Percentiles rank a stretch among this genome's conserved stretches.
phyloP scores from a whole-genome alignment of 2,113 vertebrate genomes.

The Sclerurus mexicanus region DNA sequence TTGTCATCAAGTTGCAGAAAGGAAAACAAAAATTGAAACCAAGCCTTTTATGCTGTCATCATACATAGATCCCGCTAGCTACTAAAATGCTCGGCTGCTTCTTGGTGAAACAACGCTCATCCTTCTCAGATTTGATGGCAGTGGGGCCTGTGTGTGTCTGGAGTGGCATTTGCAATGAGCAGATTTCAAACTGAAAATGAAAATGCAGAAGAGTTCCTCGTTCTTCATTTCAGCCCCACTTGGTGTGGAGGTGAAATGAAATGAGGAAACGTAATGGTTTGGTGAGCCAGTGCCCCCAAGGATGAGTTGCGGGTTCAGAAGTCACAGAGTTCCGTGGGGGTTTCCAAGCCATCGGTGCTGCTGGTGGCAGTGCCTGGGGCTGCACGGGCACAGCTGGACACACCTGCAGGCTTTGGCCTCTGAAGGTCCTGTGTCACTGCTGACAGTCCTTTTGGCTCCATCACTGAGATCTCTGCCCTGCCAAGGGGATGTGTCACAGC shows the following conservation, averaged over 20 bases:
- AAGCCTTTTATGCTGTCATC: not conserved
- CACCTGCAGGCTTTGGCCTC: not conserved
- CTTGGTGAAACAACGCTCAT: not conserved
- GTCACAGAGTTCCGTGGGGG: too few species aligned
- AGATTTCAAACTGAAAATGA: not conserved
- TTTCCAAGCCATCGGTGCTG: not conserved
- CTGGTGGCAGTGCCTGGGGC: not conserved
- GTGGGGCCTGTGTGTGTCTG: not conserved
- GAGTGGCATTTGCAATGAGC: not conserved
- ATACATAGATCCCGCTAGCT: not conserved
- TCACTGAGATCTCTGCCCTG: not conserved
- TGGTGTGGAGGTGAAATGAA: not conserved
- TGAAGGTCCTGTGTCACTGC: fast-evolving
- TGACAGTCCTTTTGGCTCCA: not conserved
- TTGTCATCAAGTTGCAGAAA: not conserved
- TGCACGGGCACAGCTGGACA: fast-evolving
- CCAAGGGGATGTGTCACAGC: fast-evolving
- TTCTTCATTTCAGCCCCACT: not conserved
- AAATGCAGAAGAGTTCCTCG: not conserved
- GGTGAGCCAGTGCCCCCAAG: not conserved
- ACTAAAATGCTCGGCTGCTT: not conserved
- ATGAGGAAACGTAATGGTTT: too few species aligned
- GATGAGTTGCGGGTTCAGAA: not conserved
- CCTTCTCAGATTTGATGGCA: not conserved
- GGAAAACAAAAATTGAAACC: not conserved